A percentile compares a stretch with the other conserved stretches of the same genome.
Evolutionary conservation across 2,888 invertebrate genomes (phyloP).

Genomic region (Helobdella robusta): DNA sequence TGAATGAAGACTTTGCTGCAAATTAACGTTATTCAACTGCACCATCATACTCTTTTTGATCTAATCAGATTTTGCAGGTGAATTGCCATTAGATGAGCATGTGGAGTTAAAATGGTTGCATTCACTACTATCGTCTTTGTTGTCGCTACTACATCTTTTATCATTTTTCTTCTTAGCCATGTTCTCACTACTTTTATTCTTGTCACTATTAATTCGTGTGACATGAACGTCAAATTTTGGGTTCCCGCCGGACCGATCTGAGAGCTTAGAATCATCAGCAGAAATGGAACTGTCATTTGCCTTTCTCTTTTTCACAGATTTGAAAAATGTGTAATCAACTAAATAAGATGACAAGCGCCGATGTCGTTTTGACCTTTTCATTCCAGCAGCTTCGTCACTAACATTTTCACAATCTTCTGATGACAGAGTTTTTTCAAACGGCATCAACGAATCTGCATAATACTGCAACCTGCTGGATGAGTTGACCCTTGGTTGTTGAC

Average conservation of each 20-base stretch:
- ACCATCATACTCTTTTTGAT: too few relatives aligned
- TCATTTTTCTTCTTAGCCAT: neutral
- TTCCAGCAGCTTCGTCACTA: neutral
- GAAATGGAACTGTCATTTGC: too few relatives aligned
- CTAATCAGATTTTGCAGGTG: too few relatives aligned
- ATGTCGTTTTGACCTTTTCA: slow-evolving; percentile 17
- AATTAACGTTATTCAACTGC: too few relatives aligned
- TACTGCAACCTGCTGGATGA: neutral
- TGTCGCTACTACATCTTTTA: neutral
- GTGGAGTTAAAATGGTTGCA: too few relatives aligned
- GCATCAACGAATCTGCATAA: neutral
- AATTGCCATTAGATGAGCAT: too few relatives aligned
- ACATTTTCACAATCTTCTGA: neutral
- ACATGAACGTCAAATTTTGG: too few relatives aligned
- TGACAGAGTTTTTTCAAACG: neutral
- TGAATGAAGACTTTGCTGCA: too few relatives aligned
- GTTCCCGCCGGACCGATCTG: too few relatives aligned
- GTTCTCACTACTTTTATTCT: neutral
- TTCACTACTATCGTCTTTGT: neutral
- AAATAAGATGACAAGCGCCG: slow-evolving; percentile 17
- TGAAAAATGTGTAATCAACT: slow-evolving; percentile 22
- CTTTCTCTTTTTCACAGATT: slow-evolving; percentile 1
- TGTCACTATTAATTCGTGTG: neutral
- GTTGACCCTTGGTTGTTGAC: neutral
- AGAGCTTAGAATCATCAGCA: too few relatives aligned